Evolutionary conservation across 1,140 invertebrate genomes (phyloP).

Genomic region (Drosophila virilis): DNA sequence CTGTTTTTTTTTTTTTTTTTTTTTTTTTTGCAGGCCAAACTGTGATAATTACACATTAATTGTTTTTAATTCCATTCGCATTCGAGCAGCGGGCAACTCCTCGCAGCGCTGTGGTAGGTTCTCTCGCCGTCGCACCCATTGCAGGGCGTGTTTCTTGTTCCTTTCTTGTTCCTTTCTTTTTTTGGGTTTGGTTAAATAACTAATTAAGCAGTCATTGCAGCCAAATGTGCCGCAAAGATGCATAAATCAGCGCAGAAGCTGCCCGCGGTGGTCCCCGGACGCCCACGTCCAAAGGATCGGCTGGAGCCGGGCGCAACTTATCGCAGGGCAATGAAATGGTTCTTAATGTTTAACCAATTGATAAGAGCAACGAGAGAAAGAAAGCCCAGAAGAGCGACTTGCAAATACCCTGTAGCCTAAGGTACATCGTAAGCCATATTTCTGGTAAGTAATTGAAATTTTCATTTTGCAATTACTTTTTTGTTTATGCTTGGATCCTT

Average conservation of each 20-base stretch:
- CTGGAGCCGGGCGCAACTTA: constrained; percentile 1
- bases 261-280: constrained; percentile 42
- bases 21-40: constrained; percentile 58
- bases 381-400: not conserved
- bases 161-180: constrained; percentile 5
- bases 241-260: constrained; percentile 61
- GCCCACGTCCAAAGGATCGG: constrained; percentile 30
- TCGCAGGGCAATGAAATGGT: constrained; percentile 11
- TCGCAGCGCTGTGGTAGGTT: constrained; percentile 58
- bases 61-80: constrained; percentile 70
- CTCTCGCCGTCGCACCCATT: constrained; percentile 39
- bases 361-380: not conserved
- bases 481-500: not conserved
- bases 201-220: constrained; percentile 68
- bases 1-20: constrained; percentile 61
- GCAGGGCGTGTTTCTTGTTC: not conserved
- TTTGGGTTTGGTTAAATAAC: constrained; percentile 50
- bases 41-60: constrained; percentile 81
- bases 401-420: not conserved
- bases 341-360: constrained; percentile 12
- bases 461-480: not conserved
- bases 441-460: too few relatives aligned
- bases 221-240: constrained; percentile 37
- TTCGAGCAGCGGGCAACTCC: constrained; percentile 1
- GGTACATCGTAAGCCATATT: not conserved